These are phyloP conservation scores for Knipowitschia caucasica DNA, from an alignment of 2,797 vertebrate genomes.

Conservation along the genomic window DNA sequence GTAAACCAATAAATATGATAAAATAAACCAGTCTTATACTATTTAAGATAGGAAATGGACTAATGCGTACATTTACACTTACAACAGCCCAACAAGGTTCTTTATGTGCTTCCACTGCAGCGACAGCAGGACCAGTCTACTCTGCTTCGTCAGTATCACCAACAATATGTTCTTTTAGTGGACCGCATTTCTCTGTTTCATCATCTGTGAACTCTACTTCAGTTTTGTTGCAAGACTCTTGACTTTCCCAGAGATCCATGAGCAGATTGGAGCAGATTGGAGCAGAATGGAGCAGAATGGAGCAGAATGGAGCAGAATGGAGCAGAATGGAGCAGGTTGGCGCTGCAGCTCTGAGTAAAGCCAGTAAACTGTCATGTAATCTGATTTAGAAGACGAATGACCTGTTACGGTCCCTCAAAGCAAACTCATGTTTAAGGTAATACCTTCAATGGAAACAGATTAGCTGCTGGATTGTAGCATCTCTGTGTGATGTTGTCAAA, in stretches of 20 bases:
- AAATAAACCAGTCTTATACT: too few species aligned
- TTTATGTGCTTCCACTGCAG: slow-evolving; percentile 21
- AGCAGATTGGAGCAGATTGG: slow-evolving; percentile 1
- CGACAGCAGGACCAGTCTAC: slow-evolving; percentile 11
- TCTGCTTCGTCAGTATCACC: slow-evolving; percentile 14
- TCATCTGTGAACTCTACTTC: not conserved
- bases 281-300: too few species aligned
- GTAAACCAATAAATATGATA: too few species aligned
- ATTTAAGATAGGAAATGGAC: too few species aligned
- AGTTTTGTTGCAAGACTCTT: not conserved
- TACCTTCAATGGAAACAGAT: not conserved
- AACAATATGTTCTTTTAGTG: not conserved
- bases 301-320: too few species aligned
- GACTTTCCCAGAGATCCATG: slow-evolving; percentile 4
- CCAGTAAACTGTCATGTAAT: slow-evolving; percentile 8
- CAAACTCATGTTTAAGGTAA: not conserved
- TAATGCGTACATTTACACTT: not conserved
- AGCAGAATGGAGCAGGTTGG: too few species aligned
- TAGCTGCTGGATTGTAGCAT: too few species aligned
- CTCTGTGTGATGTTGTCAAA: too few species aligned
- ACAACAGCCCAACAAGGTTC: slow-evolving; percentile 30
- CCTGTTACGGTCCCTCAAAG: not conserved
- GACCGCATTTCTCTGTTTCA: not conserved
- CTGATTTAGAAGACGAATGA: slow-evolving; percentile 12
- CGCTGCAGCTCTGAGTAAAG: not conserved